Evolutionary conservation across 2,888 invertebrate species (phyloP).

Genomic region (Sabellastarte sp.): DNA sequence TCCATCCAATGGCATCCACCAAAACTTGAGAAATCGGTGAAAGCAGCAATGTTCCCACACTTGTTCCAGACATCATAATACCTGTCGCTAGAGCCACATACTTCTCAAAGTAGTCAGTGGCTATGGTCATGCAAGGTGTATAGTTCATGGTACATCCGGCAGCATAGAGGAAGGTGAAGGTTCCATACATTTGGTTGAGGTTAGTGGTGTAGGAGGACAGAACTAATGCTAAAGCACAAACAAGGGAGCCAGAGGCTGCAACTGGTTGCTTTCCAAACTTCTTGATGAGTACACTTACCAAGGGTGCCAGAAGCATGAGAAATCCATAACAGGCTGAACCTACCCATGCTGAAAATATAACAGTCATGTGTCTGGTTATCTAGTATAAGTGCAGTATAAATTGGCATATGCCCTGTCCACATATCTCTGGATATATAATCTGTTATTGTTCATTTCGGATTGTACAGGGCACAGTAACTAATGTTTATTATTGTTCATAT

Average conservation of each 20-base stretch:
- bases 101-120: constrained; percentile 42
- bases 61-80: constrained; percentile 42
- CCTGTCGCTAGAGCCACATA: constrained; percentile 42
- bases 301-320: constrained; percentile 41
- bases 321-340: constrained; percentile 44
- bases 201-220: constrained; percentile 37
- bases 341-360: constrained; percentile 44
- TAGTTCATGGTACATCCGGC: constrained; percentile 42
- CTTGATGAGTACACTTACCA: constrained; percentile 35
- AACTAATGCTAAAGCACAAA: constrained; percentile 37
- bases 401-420: no score
- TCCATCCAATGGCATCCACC: constrained; percentile 38
- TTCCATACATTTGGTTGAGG: constrained; percentile 34
- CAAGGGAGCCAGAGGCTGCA: constrained; percentile 35
- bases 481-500: no score
- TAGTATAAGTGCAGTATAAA: no score
- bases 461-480: no score
- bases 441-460: no score
- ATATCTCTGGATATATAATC: no score
- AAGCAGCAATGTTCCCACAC: constrained; percentile 41
- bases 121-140: constrained; percentile 43
- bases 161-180: constrained; percentile 44
- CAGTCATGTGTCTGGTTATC: no score
- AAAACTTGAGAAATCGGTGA: constrained; percentile 38
- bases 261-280: constrained; percentile 35